Base-by-base conservation (phyloP, 2,113 vertebrate genomes). In the Mesitornis unicolor region DNA sequence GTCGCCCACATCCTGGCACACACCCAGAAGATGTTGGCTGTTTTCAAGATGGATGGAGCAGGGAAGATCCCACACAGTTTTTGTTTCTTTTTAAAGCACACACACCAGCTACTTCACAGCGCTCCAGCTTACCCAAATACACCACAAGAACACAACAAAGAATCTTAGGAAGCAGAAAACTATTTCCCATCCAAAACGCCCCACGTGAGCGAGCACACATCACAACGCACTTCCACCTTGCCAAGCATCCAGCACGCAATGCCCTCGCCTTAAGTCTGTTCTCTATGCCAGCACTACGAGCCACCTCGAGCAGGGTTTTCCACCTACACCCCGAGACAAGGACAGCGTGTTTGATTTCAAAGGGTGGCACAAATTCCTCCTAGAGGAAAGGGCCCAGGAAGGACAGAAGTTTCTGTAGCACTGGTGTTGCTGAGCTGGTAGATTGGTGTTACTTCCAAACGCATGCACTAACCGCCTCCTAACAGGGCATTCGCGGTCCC, bases 121-220 rank as follows among this genome's bases (percentile, higher is more conserved):
- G 13, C 59, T 81, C 57, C 54, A 11, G 70, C 54, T 47, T 17
- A 50, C 17, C 54, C 42, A 28, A 51, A 48, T 0, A 20, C 59
- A 19, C 33, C 29, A 1, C 28, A 4, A 35, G 40, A 42, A 42
- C 5, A 1, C 3, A 0, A 22, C 3, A 4, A 19, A 14, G 22
- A 22, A 5, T 0, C 10, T 42, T 1, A 13, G 0, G 20, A 45
- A 71, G 36, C 35, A 64, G 35, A 59, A 19, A 4, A 12, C 48
- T 6, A 1, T 10, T 43, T 8, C 35, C 19, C 31, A 38, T 33
- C 29, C 69, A 17, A 24, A 25, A 16, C 2, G 0, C 61, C 60
- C 33, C 29, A 29, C 10, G 5, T 0, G 10, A 10, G 33, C 21
- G 29, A 1, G 21, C 24, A 4, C 10, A 22, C 1, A 0, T 0